These are phyloP conservation scores for Acrobasis repandana DNA, from an alignment of 2,888 invertebrate genomes.

Conservation along the genomic window DNA sequence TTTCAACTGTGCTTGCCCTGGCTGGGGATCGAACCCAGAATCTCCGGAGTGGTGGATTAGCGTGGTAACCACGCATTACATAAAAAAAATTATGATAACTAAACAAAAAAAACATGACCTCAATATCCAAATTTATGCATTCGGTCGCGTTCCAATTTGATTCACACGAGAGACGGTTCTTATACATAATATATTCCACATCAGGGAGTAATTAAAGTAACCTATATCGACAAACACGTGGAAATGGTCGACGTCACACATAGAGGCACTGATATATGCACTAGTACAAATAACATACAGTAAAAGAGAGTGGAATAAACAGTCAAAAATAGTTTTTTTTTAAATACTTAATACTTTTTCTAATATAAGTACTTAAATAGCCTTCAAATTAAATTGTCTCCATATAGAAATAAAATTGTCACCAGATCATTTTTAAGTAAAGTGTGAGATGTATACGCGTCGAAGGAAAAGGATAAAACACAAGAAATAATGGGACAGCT, in stretches of 20 bases:
- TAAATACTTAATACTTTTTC: no score
- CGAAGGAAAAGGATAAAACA: constrained; percentile 12
- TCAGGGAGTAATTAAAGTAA: not conserved
- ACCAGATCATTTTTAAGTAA: not conserved
- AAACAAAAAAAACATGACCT: not conserved
- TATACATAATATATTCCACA: not conserved
- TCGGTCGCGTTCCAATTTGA: not conserved
- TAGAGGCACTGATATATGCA: no score
- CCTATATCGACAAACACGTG: not conserved
- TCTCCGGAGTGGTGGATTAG: no score
- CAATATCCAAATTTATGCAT: not conserved
- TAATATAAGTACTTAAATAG: no score
- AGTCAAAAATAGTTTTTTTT: no score
- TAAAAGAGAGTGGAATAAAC: no score
- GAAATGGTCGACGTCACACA: not conserved
- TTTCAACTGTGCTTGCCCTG: no score
- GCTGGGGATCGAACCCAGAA: no score
- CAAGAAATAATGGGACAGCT: constrained; percentile 12
- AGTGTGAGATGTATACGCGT: not conserved
- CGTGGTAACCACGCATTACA: no score
- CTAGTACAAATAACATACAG: no score
- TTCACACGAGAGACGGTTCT: not conserved
- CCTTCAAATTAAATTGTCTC: not conserved
- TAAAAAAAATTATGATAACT: no score
- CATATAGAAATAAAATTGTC: not conserved